Evolutionary conservation across 2,797 vertebrate species (phyloP), one percentile per base, ranked within the genome.

Genomic region (Sebastes nivosus): DNA sequence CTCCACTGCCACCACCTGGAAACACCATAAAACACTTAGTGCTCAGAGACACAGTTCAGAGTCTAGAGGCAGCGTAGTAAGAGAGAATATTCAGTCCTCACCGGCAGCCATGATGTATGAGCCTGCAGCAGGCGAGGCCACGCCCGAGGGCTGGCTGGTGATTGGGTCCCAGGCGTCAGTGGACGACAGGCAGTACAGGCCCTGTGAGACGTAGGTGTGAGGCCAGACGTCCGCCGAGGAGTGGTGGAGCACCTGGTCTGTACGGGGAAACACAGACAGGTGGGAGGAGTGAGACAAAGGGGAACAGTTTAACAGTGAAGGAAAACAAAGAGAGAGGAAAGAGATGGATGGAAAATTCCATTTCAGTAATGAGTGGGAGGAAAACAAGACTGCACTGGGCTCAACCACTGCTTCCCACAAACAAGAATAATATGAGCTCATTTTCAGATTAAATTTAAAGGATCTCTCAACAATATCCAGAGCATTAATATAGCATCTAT

Each of bases 181-280:
- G 0, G 98, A 98, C 10, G 98, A 98, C 79, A 99, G 96, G 89
- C 98, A 99, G 93, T 99, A 99, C 90, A 99, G 97, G 88, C 98
- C 98, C 93, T 99, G 98, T 0, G 98, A 99, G 91, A 99, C 97
- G 10, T 99, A 99, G 74, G 98, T 98, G 90, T 99, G 98, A 84
- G 98, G 98, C 98, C 98, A 99, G 76, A 97, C 97, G 2, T 99
- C 98, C 2, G 97, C 97, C 76, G 98, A 97, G 4, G 97, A 97
- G 93, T 97, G 98, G 85, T 97, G 97, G 75, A 99, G 93, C 14
- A 96, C 95, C 90, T 98, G 98, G 96, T 97, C 90, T 95, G 94
- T 70, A 68, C 6, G 11, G 69, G 68, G 24, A 55, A 27, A 32
- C 38, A 32, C 46, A 55, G 54, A 68, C 67, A 73, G 50, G 46